These are phyloP conservation scores for Dipus sagitta DNA, from an alignment of 2,797 vertebrate species.

Conservation along the genomic window DNA sequence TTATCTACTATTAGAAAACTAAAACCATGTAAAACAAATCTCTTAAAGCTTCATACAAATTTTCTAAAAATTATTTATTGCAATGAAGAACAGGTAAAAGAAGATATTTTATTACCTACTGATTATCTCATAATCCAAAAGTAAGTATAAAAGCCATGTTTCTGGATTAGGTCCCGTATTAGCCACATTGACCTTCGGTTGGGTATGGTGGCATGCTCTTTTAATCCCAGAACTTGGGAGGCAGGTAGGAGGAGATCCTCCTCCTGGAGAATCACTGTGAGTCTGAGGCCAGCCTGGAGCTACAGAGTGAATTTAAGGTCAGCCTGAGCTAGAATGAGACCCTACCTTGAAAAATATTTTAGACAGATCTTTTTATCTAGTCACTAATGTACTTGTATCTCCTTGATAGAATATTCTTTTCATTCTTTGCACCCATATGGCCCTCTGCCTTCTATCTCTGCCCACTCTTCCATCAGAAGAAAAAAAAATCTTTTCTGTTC, in stretches of 20 bases:
- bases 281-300: too few relatives aligned
- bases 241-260: background rate
- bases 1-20: background rate
- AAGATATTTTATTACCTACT: background rate
- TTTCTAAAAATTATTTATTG: slow-evolving; percentile 4
- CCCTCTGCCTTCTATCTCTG: background rate
- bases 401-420: background rate
- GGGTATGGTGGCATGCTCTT: background rate
- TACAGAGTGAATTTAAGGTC: background rate
- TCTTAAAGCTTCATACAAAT: background rate
- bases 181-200: background rate
- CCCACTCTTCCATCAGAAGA: background rate
- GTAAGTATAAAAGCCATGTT: background rate
- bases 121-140: background rate
- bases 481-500: background rate
- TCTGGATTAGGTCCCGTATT: background rate
- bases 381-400: background rate
- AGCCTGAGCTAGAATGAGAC: background rate
- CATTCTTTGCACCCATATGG: background rate
- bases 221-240: background rate
- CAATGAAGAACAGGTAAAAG: slow-evolving; percentile 5
- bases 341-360: background rate
- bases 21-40: background rate
- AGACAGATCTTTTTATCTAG: background rate
- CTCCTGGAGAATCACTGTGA: too few relatives aligned